These are phyloP conservation scores for Junco hyemalis DNA, from an alignment of 2,113 vertebrate species.

Conservation along the genomic window DNA sequence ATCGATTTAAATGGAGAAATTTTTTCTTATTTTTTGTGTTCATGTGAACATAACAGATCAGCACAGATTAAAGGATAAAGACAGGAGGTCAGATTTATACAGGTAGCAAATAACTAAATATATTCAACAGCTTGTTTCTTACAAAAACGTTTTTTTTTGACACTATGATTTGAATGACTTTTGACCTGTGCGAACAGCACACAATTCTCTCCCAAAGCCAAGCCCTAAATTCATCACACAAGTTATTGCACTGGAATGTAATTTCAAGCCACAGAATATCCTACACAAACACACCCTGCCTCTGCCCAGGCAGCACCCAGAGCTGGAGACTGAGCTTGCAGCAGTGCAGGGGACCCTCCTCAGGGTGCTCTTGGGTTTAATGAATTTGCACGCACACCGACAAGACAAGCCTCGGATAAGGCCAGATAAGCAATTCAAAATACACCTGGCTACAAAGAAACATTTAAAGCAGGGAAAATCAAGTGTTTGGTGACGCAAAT, in stretches of 20 bases:
- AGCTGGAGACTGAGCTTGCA: fast-evolving
- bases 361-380: background rate
- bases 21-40: background rate
- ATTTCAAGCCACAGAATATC: background rate
- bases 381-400: background rate
- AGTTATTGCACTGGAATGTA: background rate
- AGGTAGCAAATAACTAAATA: background rate
- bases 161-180: background rate
- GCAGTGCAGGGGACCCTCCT: fast-evolving
- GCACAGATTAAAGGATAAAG: background rate
- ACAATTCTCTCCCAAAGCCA: background rate
- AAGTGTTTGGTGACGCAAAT: background rate
- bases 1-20: background rate
- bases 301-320: background rate
- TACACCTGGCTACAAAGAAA: background rate
- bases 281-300: background rate
- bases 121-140: background rate
- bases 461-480: background rate
- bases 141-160: background rate
- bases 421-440: background rate
- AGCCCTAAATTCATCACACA: background rate
- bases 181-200: background rate
- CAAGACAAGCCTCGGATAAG: background rate
- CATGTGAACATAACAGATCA: background rate
- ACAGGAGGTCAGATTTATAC: background rate